Base-by-base conservation (phyloP, 35 echinoderm and acorn worm species). In the Acanthaster planci region DNA sequence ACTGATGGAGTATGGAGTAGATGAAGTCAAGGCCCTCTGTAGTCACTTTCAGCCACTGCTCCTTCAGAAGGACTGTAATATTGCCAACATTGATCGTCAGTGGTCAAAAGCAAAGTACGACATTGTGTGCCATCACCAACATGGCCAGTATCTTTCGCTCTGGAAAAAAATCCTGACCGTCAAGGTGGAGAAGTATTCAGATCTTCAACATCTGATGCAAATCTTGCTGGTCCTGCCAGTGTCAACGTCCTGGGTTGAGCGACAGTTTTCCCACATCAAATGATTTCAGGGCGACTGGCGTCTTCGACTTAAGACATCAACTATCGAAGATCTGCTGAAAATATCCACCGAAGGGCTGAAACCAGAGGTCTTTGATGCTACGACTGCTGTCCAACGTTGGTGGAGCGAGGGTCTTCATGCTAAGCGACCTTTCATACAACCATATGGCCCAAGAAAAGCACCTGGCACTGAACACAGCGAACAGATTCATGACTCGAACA, bases 251-350 rank as follows among this genome's bases (percentile, higher is more conserved):
- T 77, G 77, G 27, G 84, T 92, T 1, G 90, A 87, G 39, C 58
- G 90, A 2, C 59, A 67, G n/a, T 92, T 86, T 9, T 92, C 84
- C 5, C 76, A 40, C 39, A 76, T 92, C 1, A 87, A 87, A 78
- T 8, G 84, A 8, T 76, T 87, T 38, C 64, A 82, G 12, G 84
- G 78, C 23, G 90, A 92, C 78, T 92, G 90, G 90, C 56, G 84
- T 55, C 59, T 92, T 0, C 55, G 36, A 16, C 78, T 92, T 37
- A 57, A 59, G 59, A 17, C 12, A 36, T 37, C n/a, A 3, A 86
- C 84, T 9, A 38, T 92, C 26, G 90, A 92, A 22, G 78, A 82
- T 72, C 78, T 92, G 7, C 78, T 87, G 1, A 0, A 57, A 7
- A 92, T 92, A 14, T 92, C 58, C 55, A 77, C 40, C 26, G 77